Conservation (phyloP, 2,888 invertebrate genomes). For the Chloromyia formosa region DNA sequence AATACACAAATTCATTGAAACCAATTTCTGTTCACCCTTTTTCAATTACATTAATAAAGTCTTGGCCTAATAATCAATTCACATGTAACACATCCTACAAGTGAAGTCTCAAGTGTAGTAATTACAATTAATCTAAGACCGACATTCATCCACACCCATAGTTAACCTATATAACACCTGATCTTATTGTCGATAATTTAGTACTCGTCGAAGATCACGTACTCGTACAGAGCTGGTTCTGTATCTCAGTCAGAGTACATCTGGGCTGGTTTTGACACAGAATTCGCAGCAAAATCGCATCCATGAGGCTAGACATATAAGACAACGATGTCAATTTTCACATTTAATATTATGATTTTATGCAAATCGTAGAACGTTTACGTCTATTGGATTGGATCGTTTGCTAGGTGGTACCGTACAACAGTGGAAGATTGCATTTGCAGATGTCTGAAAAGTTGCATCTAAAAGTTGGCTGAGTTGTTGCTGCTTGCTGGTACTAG, state of each 20-base stretch:
- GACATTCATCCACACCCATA: constrained; percentile 35
- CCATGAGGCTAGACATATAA: no score
- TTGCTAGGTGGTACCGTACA: background rate
- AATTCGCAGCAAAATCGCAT: background rate
- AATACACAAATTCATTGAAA: background rate
- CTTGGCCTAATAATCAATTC: constrained; percentile 4
- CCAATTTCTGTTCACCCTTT: background rate
- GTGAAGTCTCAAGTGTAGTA: background rate
- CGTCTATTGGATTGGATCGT: background rate
- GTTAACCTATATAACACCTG: constrained; percentile 41
- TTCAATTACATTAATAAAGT: constrained; percentile 2
- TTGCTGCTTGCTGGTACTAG: no score
- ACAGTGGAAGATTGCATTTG: background rate
- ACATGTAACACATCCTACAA: constrained; percentile 26
- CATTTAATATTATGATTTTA: constrained; percentile 47
- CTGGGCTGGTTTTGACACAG: background rate
- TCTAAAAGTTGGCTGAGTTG: no score
- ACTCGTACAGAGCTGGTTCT: no score
- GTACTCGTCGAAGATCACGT: no score
- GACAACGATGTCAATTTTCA: constrained; percentile 35
- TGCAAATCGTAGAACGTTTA: constrained; percentile 42
- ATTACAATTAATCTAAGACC: constrained; percentile 24
- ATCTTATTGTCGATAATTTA: background rate
- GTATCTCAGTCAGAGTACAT: background rate
- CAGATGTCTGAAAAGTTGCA: background rate